Conservation (phyloP, 2,797 vertebrate species). For the Catamblyrhynchus diadema region DNA sequence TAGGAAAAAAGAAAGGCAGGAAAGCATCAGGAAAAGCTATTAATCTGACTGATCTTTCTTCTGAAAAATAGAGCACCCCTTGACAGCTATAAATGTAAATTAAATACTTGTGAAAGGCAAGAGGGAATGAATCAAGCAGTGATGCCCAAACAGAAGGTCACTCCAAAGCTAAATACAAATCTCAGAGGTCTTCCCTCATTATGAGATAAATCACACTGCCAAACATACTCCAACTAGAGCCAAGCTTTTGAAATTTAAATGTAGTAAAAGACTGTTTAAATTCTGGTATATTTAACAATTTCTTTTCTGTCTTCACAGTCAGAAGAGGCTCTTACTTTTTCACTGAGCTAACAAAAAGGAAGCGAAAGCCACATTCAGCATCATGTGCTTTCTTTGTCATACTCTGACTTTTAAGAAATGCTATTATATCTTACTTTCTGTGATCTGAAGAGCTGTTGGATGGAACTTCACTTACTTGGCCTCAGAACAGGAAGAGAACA, state of each 20-base stretch:
- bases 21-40: neutral
- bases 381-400: neutral
- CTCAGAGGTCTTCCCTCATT: neutral
- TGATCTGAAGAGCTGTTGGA: neutral
- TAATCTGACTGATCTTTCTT: neutral
- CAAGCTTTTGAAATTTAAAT: neutral
- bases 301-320: neutral
- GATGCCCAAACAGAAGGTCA: neutral
- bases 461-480: slow-evolving; percentile 85
- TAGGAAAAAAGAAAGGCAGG: slow-evolving; percentile 30
- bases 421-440: neutral
- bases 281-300: neutral
- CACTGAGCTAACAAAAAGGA: neutral
- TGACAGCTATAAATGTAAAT: neutral
- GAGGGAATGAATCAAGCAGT: neutral
- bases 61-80: neutral
- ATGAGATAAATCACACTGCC: neutral
- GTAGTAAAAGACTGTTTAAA: neutral
- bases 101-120: neutral
- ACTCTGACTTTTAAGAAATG: neutral
- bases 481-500: slow-evolving; percentile 90
- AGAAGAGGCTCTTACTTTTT: neutral
- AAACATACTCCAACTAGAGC: neutral
- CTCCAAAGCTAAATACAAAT: neutral
- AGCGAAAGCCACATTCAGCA: neutral